phyloP scores from a whole-genome alignment of 92 coral and sea anemone genomes.

The Galaxea fascicularis region DNA sequence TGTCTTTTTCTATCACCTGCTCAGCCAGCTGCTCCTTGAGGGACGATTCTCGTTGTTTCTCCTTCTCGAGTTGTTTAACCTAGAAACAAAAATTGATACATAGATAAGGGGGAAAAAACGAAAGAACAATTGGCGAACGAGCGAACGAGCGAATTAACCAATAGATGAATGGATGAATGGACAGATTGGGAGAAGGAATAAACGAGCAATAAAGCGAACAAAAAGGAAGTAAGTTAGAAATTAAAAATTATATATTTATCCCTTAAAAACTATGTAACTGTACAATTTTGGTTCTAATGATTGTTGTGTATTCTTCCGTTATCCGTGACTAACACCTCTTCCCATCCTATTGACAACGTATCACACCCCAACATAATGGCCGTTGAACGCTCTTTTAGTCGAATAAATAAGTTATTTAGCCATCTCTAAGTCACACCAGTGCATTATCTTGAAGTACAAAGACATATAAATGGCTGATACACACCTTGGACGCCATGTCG shows the following conservation, averaged over 20 bases:
- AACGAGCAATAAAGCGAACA: no score
- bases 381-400: neutral
- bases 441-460: no score
- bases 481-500: constrained; percentile 34
- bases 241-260: no score
- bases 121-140: neutral
- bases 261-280: no score
- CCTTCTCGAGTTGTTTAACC: constrained; percentile 52
- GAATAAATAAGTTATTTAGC: no score
- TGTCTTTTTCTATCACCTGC: constrained; percentile 65
- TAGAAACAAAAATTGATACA: neutral
- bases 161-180: no score
- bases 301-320: no score
- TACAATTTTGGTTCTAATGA: no score
- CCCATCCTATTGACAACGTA: neutral
- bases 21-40: constrained; percentile 55
- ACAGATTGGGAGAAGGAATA: no score
- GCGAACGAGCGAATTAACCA: neutral
- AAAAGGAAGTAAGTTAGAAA: no score
- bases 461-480: no score
- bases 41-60: constrained; percentile 52
- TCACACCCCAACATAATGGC: neutral
- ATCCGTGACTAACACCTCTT: neutral
- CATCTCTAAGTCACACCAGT: no score
- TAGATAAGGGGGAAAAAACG: neutral